Base-by-base conservation (phyloP, 2,797 vertebrate genomes). In the Sebastes kiyomatsui region DNA sequence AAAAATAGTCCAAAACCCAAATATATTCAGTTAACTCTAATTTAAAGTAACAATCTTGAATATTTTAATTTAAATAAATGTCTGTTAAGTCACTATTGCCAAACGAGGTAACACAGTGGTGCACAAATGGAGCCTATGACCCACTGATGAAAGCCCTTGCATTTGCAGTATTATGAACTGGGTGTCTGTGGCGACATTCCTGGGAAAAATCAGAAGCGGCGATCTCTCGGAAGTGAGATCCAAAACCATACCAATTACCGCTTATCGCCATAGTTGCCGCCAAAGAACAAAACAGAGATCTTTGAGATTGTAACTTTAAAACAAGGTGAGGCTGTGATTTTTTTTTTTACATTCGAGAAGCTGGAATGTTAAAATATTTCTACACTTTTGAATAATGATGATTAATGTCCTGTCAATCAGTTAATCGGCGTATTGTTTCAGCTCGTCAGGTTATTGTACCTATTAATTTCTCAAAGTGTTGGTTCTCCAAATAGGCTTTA, bases 401-500 rank as follows among this genome's bases (percentile, higher is more conserved):
- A 35, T 11, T 1, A 59, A 32, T 9, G 7, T 33, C 13, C 4
- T 0, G 46, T 49, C 46, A 49, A 20, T 20, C 46, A 20, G 0
- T 49, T 20, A 49, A 8, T 20, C 46, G 0, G 46, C 46, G 1
- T 49, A 20, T 49, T 20, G 20, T 46, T 42, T 46, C 7, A 46
- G 22, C 23, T 46, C 25, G 0, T 27, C 16, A 12, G 52, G 25
- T 54, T 20, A 13, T 62, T 74, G 52, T 6, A 16, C 11, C 49
- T 25, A 28, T 30, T 1, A 74, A 54, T 25, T 33, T 56, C 4
- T 56, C 2, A 27, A 83, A 70, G 8, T 69, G 10, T 75, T 56
- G n/a, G n/a, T 81, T 91, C 72, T 79, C 77, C 79, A 87, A 89
- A 91, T 75, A 84, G 84, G 70, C 73, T 95, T 95, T 95, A 95